phyloP scores from a whole-genome alignment of 1,140 invertebrate species.

The Phocides pigmalion region DNA sequence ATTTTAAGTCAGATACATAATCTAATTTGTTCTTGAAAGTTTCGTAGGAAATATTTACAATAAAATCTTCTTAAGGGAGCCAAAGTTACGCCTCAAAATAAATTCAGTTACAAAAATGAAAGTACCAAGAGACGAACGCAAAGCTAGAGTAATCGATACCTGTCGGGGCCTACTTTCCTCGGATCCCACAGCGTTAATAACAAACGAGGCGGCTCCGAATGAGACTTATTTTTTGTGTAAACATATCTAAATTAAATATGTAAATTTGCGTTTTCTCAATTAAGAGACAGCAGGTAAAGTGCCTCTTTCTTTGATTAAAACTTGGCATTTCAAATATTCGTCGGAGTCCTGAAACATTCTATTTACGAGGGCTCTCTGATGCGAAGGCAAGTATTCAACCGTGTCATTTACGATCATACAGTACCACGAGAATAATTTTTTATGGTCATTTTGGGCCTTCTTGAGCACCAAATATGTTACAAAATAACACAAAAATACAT shows the following conservation, averaged over 20 bases:
- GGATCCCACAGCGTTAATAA: conserved; percentile 8
- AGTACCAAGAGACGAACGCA: conserved; percentile 37
- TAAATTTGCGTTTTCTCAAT: conserved; percentile 9
- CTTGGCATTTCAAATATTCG: conserved; percentile 7
- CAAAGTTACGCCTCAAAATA: neutral
- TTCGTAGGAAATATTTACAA: too few species aligned
- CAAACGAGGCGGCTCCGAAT: neutral
- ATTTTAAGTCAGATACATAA: too few species aligned
- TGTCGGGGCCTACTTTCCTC: conserved; percentile 24
- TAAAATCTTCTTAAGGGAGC: neutral
- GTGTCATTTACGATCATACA: conserved; percentile 17
- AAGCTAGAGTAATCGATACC: conserved; percentile 40
- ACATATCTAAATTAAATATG: conserved; percentile 12
- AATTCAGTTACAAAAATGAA: conserved; percentile 13
- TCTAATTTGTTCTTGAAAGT: too few species aligned
- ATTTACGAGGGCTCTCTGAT: conserved; percentile 1
- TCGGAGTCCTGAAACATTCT: conserved; percentile 4
- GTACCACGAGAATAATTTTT: conserved; percentile 6
- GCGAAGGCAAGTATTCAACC: conserved; percentile 8
- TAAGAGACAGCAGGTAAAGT: conserved; percentile 12
- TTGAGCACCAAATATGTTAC: conserved; percentile 1
- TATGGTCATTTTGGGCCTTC: conserved; percentile 14
- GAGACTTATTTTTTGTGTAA: conserved; percentile 12
- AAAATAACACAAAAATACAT: neutral
- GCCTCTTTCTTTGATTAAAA: conserved; percentile 9